Percentiles rank a stretch among this genome's conserved stretches.
Conservation (phyloP, 2,797 vertebrate species). For the Todus mexicanus region DNA sequence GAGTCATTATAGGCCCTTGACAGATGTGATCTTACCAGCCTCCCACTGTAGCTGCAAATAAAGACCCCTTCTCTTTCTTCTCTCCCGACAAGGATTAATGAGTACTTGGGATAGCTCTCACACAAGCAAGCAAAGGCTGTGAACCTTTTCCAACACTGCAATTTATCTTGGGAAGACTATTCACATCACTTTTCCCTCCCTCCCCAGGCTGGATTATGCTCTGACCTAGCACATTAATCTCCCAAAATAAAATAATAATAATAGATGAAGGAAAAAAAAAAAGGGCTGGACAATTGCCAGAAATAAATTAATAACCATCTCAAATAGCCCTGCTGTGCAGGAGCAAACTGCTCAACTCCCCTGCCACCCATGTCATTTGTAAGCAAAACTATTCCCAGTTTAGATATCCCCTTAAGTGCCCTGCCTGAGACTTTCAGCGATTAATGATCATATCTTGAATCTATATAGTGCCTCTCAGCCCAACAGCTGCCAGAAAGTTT, state of each 20-base stretch:
- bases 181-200: slow-evolving; percentile 59
- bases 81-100: slow-evolving; percentile 82
- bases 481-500: neutral
- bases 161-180: slow-evolving; percentile 80
- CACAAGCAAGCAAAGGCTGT: slow-evolving; percentile 75
- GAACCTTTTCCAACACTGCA: slow-evolving; percentile 77
- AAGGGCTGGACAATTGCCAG: slow-evolving; percentile 71
- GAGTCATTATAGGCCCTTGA: slow-evolving; percentile 74
- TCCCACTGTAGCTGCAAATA: slow-evolving; percentile 71
- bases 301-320: slow-evolving; percentile 78
- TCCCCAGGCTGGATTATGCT: slow-evolving; percentile 68
- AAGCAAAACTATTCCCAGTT: slow-evolving; percentile 22
- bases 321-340: slow-evolving; percentile 16
- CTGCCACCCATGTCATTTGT: slow-evolving; percentile 58
- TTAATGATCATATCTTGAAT: neutral
- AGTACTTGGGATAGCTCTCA: slow-evolving; percentile 72
- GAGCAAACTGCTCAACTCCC: slow-evolving; percentile 54
- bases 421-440: slow-evolving; percentile 1
- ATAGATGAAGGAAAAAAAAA: neutral
- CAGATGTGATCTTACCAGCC: slow-evolving; percentile 72
- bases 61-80: slow-evolving; percentile 76
- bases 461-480: neutral
- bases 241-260: slow-evolving; percentile 78
- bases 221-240: slow-evolving; percentile 82
- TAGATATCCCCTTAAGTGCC: slow-evolving; percentile 26